Conservation (phyloP, 2,888 invertebrate species). For the Nudaria mundana region DNA sequence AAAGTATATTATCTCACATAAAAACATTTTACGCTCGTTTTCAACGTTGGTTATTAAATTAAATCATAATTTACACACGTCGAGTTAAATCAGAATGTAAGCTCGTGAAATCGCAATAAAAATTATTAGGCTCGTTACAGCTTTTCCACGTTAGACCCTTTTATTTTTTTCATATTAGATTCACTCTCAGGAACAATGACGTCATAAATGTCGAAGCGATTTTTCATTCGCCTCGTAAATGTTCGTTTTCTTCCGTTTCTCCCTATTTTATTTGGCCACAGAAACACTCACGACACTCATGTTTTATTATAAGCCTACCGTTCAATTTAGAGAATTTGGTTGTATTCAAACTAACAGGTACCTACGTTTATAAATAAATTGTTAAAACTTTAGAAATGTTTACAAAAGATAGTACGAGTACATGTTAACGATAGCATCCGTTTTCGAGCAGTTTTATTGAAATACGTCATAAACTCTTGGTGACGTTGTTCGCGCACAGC, state of each 20-base stretch:
- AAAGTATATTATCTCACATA: constrained; percentile 76
- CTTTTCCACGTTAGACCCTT: constrained; percentile 50
- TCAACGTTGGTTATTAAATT: constrained; percentile 73
- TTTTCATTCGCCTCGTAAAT: constrained; percentile 64
- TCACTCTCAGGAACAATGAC: constrained; percentile 56
- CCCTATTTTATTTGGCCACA: constrained; percentile 47
- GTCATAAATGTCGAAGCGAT: constrained; percentile 63
- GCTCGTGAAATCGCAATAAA: constrained; percentile 72
- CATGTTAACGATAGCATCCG: no score
- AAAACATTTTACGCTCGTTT: constrained; percentile 74
- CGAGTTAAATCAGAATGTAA: constrained; percentile 69
- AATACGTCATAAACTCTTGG: no score
- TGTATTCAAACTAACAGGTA: neutral
- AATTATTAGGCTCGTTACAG: constrained; percentile 66
- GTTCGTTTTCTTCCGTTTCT: constrained; percentile 34
- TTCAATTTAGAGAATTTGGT: constrained; percentile 6
- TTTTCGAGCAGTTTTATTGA: no score
- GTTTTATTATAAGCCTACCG: constrained; percentile 31
- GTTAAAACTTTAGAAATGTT: no score
- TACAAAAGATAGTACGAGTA: no score
- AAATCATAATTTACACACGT: constrained; percentile 77
- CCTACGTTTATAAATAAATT: neutral
- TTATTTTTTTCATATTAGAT: constrained; percentile 48
- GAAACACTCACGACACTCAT: constrained; percentile 37
- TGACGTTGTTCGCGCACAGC: no score